A percentile compares a stretch with the other conserved stretches of the same genome.
Evolutionary conservation across 2,888 invertebrate species (phyloP).

Genomic region (Mythimna impura): DNA sequence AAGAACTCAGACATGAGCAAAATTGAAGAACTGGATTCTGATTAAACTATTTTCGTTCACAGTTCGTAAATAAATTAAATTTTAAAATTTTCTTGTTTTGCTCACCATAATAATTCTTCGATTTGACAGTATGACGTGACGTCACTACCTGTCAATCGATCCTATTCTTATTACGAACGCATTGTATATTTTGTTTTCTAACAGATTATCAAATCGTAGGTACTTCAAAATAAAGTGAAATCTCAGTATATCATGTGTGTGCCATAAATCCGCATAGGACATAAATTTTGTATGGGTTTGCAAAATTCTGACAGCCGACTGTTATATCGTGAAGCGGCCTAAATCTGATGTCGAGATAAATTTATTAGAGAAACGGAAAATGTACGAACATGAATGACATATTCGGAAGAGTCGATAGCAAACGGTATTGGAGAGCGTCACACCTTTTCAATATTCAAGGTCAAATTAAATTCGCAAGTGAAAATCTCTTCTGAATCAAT

Average conservation of each 20-base stretch:
- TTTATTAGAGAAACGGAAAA: slow-evolving; percentile 43
- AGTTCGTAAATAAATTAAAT: too few relatives aligned
- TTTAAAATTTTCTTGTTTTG: too few relatives aligned
- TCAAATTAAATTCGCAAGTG: not conserved
- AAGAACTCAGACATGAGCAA: too few relatives aligned
- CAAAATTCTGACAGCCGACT: slow-evolving; percentile 59
- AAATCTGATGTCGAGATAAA: slow-evolving; percentile 56
- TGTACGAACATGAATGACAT: slow-evolving; percentile 14
- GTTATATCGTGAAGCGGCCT: slow-evolving; percentile 38
- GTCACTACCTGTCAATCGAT: too few relatives aligned
- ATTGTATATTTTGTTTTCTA: slow-evolving; percentile 5
- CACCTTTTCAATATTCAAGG: too few relatives aligned
- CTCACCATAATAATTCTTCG: too few relatives aligned
- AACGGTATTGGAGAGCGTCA: not conserved
- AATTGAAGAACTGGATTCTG: too few relatives aligned
- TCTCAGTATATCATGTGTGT: slow-evolving; percentile 30
- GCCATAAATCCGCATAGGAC: slow-evolving; percentile 49
- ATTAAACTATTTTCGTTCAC: too few relatives aligned
- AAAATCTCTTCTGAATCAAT: not conserved
- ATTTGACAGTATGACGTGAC: too few relatives aligned
- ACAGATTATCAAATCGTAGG: slow-evolving; percentile 19
- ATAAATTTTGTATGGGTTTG: slow-evolving; percentile 59
- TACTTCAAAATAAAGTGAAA: slow-evolving; percentile 27
- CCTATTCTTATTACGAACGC: too few relatives aligned
- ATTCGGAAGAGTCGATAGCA: slow-evolving; percentile 14